These are phyloP conservation scores for Ophraella communa DNA, from an alignment of 2,888 invertebrate genomes.

Conservation along the genomic window DNA sequence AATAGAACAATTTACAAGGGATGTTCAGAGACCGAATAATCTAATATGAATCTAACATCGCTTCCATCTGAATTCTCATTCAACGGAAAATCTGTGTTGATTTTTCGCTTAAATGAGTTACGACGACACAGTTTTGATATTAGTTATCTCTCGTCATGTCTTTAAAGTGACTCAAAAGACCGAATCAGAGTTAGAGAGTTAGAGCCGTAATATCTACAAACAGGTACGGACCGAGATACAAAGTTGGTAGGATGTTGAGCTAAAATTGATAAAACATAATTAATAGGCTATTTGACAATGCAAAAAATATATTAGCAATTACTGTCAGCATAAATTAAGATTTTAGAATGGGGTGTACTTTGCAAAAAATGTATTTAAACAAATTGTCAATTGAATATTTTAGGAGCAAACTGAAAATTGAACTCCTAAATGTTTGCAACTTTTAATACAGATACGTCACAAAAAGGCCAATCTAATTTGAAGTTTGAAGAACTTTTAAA, in stretches of 20 bases:
- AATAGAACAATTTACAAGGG: conserved; percentile 34
- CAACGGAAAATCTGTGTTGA: conserved; percentile 35
- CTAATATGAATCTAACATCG: conserved; percentile 34
- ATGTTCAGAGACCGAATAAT: conserved; percentile 32
- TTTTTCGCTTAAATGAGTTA: conserved; percentile 54
- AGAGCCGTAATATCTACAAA: neutral
- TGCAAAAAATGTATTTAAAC: too few relatives aligned
- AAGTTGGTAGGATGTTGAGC: neutral
- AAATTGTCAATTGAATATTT: too few relatives aligned
- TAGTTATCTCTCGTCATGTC: neutral
- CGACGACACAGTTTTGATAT: conserved; percentile 38
- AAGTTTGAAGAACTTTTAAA: too few relatives aligned
- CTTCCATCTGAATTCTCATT: conserved; percentile 29
- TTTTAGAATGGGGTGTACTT: too few relatives aligned
- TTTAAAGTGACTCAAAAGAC: neutral
- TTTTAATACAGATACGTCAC: too few relatives aligned
- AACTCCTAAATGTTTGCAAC: too few relatives aligned
- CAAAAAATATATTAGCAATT: too few relatives aligned
- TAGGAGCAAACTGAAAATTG: too few relatives aligned
- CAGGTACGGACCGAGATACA: neutral
- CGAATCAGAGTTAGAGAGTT: neutral
- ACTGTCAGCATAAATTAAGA: too few relatives aligned
- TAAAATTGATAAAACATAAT: neutral
- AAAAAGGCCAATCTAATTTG: too few relatives aligned
- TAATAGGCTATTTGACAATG: too few relatives aligned